Evolutionary conservation across 2,797 vertebrate species (phyloP), one percentile per base, ranked within the genome.

Genomic region (Psittacula echo): DNA sequence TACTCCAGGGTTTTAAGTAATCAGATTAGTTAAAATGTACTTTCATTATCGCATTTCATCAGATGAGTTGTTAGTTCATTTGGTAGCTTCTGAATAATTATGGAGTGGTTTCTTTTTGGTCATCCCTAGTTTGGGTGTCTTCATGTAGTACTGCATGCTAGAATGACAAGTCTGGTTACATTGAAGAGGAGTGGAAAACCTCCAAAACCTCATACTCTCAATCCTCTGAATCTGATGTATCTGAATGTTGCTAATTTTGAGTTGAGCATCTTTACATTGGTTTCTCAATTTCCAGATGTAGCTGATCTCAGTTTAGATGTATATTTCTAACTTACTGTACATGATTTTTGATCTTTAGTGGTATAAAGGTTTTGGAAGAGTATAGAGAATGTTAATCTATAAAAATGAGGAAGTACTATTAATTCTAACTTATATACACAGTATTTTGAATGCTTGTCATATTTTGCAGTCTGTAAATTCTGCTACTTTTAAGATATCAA

Each of bases 31-130:
- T 65, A 10, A 79, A 70, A 23, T 32, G 7, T 34, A 4, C 48
- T 30, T 60, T 65, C 23, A 24, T 14, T 4, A 2, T 71, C 0
- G 0, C 17, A 23, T n/a, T 45, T 26, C 17, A 68, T 75, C 50
- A 30, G 50, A 9, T 34, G 29, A 74, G 30, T 24, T 22, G 7
- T 71, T 42, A 37, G 30, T 11, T 47, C 27, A 18, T 53, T 44
- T 71, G 18, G 32, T 50, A 11, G 29, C 24, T 75, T 75, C 19
- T 75, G 29, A 37, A 2, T 66, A 19, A 21, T 65, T 24, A 7
- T 61, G 23, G 23, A 9, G 41, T 32, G 19, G n/a, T 66, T 24
- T 71, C 7, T 24, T 61, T 75, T 61, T 56, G n/a, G 15, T 34
- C 15, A 15, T 39, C 58, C 24, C 11, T 62, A 4, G 10, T 80